phyloP scores from a whole-genome alignment of 1,140 invertebrate genomes.

The Ceratitis capitata region DNA sequence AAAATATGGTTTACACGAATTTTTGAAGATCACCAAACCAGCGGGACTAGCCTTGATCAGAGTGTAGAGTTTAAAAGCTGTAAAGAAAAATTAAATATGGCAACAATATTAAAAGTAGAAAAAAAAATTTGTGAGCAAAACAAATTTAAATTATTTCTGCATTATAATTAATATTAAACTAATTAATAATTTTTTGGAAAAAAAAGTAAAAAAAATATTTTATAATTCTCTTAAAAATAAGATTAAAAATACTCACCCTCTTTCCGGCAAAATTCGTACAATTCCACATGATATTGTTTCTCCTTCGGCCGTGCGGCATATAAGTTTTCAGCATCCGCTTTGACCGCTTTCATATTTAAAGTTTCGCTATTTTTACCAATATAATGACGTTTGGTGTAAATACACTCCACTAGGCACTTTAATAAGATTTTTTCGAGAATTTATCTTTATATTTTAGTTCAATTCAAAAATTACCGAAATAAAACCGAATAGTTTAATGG shows the following conservation, averaged over 20 bases:
- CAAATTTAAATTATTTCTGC: no score
- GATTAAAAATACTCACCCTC: slow-evolving; percentile 48
- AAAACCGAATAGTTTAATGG: slow-evolving; percentile 45
- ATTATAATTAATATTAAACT: no score
- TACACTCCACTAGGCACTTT: slow-evolving; percentile 56
- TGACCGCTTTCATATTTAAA: slow-evolving; percentile 59
- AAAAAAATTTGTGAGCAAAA: not conserved
- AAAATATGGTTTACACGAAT: slow-evolving; percentile 51
- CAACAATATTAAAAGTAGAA: no score
- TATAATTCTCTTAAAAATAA: no score
- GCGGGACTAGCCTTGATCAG: slow-evolving; percentile 49
- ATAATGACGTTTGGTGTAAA: slow-evolving; percentile 56
- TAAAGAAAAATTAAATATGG: not conserved
- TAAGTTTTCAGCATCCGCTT: slow-evolving; percentile 48
- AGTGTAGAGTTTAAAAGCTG: slow-evolving; percentile 44
- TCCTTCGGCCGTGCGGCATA: slow-evolving; percentile 51
- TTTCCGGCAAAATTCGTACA: slow-evolving; percentile 51
- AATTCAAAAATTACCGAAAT: slow-evolving; percentile 47
- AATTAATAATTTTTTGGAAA: no score
- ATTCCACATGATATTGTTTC: slow-evolving; percentile 49
- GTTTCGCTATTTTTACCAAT: slow-evolving; percentile 49
- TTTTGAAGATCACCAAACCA: slow-evolving; percentile 43
- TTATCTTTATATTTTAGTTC: not conserved
- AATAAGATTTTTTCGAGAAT: no score
- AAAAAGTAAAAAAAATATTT: no score